Conservation (phyloP, 2,113 vertebrate genomes). For the Pterocles gutturalis region DNA sequence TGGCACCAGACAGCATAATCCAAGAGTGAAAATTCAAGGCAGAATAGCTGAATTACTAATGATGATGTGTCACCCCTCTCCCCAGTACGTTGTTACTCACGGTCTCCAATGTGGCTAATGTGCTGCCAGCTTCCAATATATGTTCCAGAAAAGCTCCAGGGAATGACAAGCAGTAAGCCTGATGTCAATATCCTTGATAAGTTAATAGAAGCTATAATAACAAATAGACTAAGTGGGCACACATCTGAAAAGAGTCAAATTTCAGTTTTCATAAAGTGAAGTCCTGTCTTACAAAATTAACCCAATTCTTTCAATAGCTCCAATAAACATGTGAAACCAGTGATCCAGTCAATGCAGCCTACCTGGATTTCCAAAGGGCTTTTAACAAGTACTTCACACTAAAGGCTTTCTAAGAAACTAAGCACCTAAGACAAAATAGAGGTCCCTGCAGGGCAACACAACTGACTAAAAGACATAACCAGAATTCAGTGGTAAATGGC, state of each 20-base stretch:
- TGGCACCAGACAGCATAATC: neutral
- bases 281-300: neutral
- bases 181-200: neutral
- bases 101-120: neutral
- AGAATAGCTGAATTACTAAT: slow-evolving; percentile 9
- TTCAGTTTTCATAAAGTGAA: neutral
- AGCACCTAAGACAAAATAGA: neutral
- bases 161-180: neutral
- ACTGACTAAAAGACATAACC: neutral
- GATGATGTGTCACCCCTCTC: neutral
- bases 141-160: neutral
- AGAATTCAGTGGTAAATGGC: neutral
- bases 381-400: neutral
- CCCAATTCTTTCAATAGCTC: neutral
- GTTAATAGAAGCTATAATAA: neutral
- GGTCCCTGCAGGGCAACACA: neutral
- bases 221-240: neutral
- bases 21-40: neutral
- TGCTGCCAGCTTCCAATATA: neutral
- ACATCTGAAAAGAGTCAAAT: neutral
- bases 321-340: neutral
- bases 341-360: neutral
- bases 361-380: neutral
- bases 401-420: slow-evolving; percentile 4
- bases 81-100: neutral